Evolutionary conservation across 1,140 invertebrate genomes (phyloP).

Genomic region (Colletes latitarsis): DNA sequence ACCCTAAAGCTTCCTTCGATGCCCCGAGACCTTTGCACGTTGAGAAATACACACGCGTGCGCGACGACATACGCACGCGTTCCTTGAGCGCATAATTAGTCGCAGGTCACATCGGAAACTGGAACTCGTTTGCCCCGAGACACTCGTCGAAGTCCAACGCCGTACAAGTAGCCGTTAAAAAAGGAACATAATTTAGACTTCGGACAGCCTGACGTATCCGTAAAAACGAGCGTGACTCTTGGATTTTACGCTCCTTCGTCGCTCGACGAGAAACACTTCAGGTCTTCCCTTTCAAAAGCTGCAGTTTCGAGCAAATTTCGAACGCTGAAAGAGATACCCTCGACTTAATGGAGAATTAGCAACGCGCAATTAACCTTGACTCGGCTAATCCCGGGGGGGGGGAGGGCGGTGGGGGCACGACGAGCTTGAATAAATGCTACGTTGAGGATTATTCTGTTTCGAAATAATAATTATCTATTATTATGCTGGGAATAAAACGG

Average conservation of each 20-base stretch:
- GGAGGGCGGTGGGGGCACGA: too few relatives aligned
- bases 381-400: too few relatives aligned
- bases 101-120: conserved; percentile 2
- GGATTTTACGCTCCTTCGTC: background rate
- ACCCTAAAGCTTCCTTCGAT: conserved; percentile 6
- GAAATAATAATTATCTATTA: too few relatives aligned
- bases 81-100: conserved; percentile 11
- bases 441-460: too few relatives aligned
- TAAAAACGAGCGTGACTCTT: background rate
- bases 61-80: background rate
- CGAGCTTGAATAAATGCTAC: too few relatives aligned
- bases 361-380: too few relatives aligned
- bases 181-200: background rate
- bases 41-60: too few relatives aligned
- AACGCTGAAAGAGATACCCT: too few relatives aligned
- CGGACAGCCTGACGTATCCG: background rate
- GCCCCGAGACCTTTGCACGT: background rate
- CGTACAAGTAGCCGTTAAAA: background rate
- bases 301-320: too few relatives aligned
- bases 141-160: background rate
- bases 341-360: too few relatives aligned
- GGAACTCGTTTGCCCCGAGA: background rate
- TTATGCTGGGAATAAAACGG: too few relatives aligned
- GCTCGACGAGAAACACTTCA: background rate
- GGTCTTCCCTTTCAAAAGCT: too few relatives aligned